Base-by-base conservation (phyloP, 2,797 vertebrate genomes). In the Danio albolineatus region DNA sequence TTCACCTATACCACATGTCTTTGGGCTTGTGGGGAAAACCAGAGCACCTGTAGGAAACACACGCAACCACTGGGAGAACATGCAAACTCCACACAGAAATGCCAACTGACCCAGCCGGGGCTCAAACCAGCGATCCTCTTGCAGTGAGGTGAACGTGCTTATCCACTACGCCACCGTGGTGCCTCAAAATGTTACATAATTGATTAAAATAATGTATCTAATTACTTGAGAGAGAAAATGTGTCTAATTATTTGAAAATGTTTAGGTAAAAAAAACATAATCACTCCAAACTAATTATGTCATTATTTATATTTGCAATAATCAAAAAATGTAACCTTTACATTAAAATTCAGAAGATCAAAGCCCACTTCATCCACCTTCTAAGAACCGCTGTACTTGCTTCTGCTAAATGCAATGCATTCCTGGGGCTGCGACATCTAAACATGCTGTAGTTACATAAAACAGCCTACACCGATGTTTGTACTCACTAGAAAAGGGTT, bases 401-500 rank as follows among this genome's bases (percentile, higher is more conserved):
- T 19, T 13, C 9, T 28, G 39, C 70, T 61, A 46, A 59, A 59
- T 38, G 14, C 4, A 10, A 38, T 46, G 10, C 44, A 51, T 51
- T 61, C 16, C 28, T 21, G 10, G 10, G 44, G n/a, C 4, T 38
- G 19, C 38, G 53, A 21, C n/a, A 51, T 62, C 2, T n/a, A 41
- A 41, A 48, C 21, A 62, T n/a, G 19, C 4, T 60, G 7, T 13
- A 44, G 41, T 43, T 60, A 10, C n/a, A 59, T 36, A 19, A 71
- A 28, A 59, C 60, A 36, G 28, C 54, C 10, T 12, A 53, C n/a
- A 46, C 12, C 59, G 7, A 21, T 57, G 28, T 56, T 46, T 74
- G 17, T 75, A 94, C 96, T 96, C 90, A 98, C 97, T 86, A 95
- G 88, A 85, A 97, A 97, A 0, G 95, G 94, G 86, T 92, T 96